These are phyloP conservation scores for Eurytoma adleriae DNA, from an alignment of 2,888 invertebrate species.

Conservation along the genomic window DNA sequence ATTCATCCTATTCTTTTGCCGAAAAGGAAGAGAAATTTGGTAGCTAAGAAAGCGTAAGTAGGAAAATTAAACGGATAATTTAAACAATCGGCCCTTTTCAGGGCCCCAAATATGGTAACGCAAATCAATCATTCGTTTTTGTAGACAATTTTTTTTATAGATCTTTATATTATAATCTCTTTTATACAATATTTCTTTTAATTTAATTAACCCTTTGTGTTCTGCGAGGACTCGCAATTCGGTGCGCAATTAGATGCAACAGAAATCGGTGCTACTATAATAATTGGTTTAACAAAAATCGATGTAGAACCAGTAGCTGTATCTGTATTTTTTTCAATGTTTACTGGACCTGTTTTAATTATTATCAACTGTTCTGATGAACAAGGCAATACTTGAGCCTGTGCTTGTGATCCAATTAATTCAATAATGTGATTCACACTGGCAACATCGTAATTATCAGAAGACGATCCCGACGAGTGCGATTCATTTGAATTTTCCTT, in stretches of 20 bases:
- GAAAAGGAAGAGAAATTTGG: background rate
- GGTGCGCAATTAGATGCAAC: too few relatives aligned
- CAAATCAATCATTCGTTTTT: background rate
- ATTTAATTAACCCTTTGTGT: background rate
- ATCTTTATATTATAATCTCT: background rate
- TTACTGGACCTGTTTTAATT: too few relatives aligned
- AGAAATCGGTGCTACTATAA: background rate
- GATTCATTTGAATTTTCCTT: too few relatives aligned
- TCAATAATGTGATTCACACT: too few relatives aligned
- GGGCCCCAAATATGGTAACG: conserved; percentile 22
- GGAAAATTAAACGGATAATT: background rate
- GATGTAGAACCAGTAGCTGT: too few relatives aligned
- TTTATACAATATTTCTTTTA: background rate
- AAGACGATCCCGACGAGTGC: too few relatives aligned
- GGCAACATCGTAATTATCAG: too few relatives aligned
- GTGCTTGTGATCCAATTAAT: too few relatives aligned
- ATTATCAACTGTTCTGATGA: too few relatives aligned
- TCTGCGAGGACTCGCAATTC: background rate
- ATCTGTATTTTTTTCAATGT: too few relatives aligned
- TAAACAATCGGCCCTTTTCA: conserved; percentile 44
- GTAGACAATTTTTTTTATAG: background rate
- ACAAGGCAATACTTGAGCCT: too few relatives aligned
- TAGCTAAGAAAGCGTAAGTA: background rate
- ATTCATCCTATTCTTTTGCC: conserved; percentile 78
- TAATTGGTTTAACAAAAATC: too few relatives aligned